Base-by-base conservation (phyloP, 2,888 invertebrate genomes). In the Mamestra brassicae region DNA sequence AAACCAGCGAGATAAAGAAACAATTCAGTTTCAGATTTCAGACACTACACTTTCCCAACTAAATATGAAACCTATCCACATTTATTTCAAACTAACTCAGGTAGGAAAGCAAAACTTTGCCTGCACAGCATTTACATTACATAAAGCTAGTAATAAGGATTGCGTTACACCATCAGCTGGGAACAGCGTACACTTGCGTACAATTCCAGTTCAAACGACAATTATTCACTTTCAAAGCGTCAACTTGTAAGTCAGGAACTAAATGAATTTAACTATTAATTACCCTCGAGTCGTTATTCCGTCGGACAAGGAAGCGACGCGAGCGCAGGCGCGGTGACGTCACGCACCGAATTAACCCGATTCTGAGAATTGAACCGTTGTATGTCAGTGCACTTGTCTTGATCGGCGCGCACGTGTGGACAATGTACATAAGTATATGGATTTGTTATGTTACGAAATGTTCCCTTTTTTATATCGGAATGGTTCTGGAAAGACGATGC, bases 341-440 rank as follows among this genome's bases (percentile, higher is more conserved):
- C 95, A 95, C 91, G 90, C 89, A 90, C 94, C 89, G 90, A 95
- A 95, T 96, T 95, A 95, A 95, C 94, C 92, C 91, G 91, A 91
- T 95, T 95, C 96, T 86, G 90, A 94, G 95, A 95, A 95, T 89
- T 89, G 90, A 92, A 92, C 91, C 92, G 93, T 93, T 90, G 91
- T 92, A 92, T 92, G 94, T 93, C 92, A 92, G 93, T 94, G 94
- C 94, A 94, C 94, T 94, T 94, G 95, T 94, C 94, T 92, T 90
- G 93, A 92, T 91, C 89, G 90, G 85, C 86, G 89, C 92, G 87
- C 94, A 94, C 93, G 94, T 95, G 95, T 93, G 92, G 91, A 91
- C 91, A 91, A 87, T 88, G 88, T 90, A 87, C 87, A 82, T 50
- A 61, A n/a, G 62, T 74, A 80, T 65, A 83, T 86, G 81, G 80